These are phyloP conservation scores for Sphinx pinastri DNA, from an alignment of 2,888 invertebrate species.

Conservation along the genomic window DNA sequence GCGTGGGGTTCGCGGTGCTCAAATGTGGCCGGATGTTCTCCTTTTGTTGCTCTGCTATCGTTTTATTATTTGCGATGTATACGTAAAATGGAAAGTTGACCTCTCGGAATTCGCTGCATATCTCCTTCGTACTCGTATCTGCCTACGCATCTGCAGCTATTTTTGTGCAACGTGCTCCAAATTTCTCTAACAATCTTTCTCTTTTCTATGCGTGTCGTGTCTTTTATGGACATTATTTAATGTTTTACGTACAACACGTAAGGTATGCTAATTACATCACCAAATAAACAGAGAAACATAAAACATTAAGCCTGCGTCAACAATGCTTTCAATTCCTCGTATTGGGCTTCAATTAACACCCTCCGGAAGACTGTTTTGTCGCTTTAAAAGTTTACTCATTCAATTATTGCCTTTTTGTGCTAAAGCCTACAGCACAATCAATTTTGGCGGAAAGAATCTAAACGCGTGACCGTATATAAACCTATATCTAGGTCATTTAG, in stretches of 20 bases:
- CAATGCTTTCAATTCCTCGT: slow-evolving; percentile 43
- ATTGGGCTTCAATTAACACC: slow-evolving; percentile 45
- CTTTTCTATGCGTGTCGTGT: slow-evolving; percentile 2
- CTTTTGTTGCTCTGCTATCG: slow-evolving; percentile 60
- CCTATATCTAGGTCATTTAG: no score
- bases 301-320: slow-evolving; percentile 32
- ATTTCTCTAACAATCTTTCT: slow-evolving; percentile 30
- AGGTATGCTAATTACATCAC: slow-evolving; percentile 25
- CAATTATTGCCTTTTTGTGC: not conserved
- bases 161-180: slow-evolving; percentile 45
- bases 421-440: no score
- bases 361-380: slow-evolving; percentile 18
- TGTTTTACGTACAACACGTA: slow-evolving; percentile 15
- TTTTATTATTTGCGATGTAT: slow-evolving; percentile 62
- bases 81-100: slow-evolving; percentile 71
- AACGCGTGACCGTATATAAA: no score
- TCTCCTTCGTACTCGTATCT: slow-evolving; percentile 25
- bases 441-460: no score
- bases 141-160: slow-evolving; percentile 18
- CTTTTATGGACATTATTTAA: slow-evolving; percentile 28
- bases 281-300: slow-evolving; percentile 30
- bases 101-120: slow-evolving; percentile 49
- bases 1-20: slow-evolving; percentile 46
- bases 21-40: slow-evolving; percentile 53
- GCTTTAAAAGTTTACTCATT: not conserved